phyloP scores from a whole-genome alignment of 2,113 vertebrate species.

The Probosciger aterrimus region DNA sequence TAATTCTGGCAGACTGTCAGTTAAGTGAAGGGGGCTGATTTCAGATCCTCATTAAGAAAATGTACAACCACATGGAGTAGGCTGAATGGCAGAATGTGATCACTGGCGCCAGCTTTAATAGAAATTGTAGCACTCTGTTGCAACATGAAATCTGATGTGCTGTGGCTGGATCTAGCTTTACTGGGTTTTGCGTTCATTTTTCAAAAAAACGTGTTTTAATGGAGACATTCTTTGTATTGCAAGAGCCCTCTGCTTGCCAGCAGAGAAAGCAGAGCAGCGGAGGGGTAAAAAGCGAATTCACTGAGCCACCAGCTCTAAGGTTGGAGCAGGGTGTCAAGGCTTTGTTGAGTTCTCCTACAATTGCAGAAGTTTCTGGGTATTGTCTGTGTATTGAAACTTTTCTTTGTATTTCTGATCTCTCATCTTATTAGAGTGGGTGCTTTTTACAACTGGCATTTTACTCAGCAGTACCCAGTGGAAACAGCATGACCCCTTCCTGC shows the following conservation, averaged over 20 bases:
- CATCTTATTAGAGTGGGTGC: neutral
- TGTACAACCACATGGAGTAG: neutral
- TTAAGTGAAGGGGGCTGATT: constrained; percentile 40
- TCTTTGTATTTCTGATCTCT: neutral
- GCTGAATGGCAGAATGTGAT: constrained; percentile 46
- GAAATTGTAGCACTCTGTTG: constrained; percentile 10
- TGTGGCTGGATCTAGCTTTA: constrained; percentile 3
- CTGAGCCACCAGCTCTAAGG: neutral
- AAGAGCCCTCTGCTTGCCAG: neutral
- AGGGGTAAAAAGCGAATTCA: neutral
- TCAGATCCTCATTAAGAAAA: constrained; percentile 63
- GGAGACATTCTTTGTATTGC: neutral
- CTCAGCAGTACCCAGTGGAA: neutral
- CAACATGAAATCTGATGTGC: constrained; percentile 42
- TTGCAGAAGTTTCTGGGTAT: neutral
- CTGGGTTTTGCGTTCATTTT: neutral
- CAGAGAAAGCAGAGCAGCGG: neutral
- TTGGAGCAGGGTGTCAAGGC: fast-evolving
- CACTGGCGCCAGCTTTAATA: constrained; percentile 41
- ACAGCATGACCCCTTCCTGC: fast-evolving
- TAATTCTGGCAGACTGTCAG: constrained; percentile 62
- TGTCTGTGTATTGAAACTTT: neutral
- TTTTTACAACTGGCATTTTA: neutral
- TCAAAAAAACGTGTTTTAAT: neutral
- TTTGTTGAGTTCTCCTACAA: neutral